Evolutionary conservation across 2,113 vertebrate genomes (phyloP), one percentile per base, ranked within the genome.

Genomic region (Forbesichthys agassizii): DNA sequence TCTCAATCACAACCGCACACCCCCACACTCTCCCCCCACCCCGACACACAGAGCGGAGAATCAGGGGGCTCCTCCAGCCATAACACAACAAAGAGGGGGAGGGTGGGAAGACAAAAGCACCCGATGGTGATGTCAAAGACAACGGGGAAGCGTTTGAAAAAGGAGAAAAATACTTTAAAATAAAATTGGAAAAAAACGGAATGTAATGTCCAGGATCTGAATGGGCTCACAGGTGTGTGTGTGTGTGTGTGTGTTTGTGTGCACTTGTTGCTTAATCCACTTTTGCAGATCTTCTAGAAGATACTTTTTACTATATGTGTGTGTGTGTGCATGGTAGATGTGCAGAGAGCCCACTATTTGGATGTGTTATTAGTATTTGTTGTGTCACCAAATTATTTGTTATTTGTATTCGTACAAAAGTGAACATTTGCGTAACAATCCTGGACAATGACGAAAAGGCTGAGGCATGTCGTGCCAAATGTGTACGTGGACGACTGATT

Each of bases 221-320:
- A 16, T 2, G 61, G 33, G 64, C 48, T 79, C 52, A 66, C 36
- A 68, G 49, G 16, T 71, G 3, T 63, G 42, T 54, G 27, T 48
- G 49, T 73, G 66, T 52, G 18, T 69, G 58, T 70, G 16, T 65
- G 47, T 66, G 48, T 72, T 53, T 77, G 68, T 64, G 62, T 69
- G 72, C 69, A 73, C 61, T 72, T 14, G 54, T 75, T 81, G 70
- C 81, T 79, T 82, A 80, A 88, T 74, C 84, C 86, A 86, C 82
- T 86, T 84, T 71, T 83, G 70, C 78, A 85, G 80, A 87, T 88
- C 84, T 85, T 80, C 74, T 42, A 66, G 82, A 87, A 71, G 81
- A 87, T 81, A 77, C 77, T 72, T 83, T 80, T 67, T 74, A 66
- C 68, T 81, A 68, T 65, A 66, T 48, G 61, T 20, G 16, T 52